Percentiles rank a stretch among this genome's conserved stretches.
Conservation (phyloP, 2,888 invertebrate species). For the Phorcus lineatus region DNA sequence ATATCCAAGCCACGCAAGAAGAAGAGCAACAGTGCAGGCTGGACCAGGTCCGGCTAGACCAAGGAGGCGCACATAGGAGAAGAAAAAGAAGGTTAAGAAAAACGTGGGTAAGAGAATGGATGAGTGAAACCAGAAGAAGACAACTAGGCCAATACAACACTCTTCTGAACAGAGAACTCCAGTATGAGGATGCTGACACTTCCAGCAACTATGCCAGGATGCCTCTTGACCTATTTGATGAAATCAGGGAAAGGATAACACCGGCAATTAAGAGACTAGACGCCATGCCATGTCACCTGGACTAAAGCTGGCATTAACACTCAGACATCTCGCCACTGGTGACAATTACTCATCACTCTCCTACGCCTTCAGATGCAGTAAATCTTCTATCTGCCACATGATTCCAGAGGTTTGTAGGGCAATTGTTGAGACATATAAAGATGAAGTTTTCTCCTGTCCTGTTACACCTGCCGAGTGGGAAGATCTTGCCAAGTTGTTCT, state of each 20-base stretch:
- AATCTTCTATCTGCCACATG: not conserved
- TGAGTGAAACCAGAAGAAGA: not conserved
- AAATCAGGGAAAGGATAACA: not conserved
- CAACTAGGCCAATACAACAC: not conserved
- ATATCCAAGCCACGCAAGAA: too few relatives aligned
- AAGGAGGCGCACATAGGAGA: too few relatives aligned
- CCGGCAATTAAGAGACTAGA: not conserved
- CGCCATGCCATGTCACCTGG: not conserved
- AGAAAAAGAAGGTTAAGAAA: too few relatives aligned
- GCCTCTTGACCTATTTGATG: not conserved
- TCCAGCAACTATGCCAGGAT: not conserved
- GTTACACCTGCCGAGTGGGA: not conserved
- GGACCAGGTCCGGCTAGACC: too few relatives aligned
- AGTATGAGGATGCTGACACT: not conserved
- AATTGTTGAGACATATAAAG: not conserved
- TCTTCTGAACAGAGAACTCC: not conserved
- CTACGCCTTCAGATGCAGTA: not conserved
- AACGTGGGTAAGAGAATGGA: too few relatives aligned
- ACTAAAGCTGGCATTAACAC: not conserved
- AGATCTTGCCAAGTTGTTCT: too few relatives aligned
- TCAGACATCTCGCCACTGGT: not conserved
- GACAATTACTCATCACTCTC: not conserved
- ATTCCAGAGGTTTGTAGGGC: not conserved
- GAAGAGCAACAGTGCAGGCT: too few relatives aligned
- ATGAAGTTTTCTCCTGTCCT: not conserved